phyloP scores from a whole-genome alignment of 2,888 invertebrate species.

The Alcis repandata region DNA sequence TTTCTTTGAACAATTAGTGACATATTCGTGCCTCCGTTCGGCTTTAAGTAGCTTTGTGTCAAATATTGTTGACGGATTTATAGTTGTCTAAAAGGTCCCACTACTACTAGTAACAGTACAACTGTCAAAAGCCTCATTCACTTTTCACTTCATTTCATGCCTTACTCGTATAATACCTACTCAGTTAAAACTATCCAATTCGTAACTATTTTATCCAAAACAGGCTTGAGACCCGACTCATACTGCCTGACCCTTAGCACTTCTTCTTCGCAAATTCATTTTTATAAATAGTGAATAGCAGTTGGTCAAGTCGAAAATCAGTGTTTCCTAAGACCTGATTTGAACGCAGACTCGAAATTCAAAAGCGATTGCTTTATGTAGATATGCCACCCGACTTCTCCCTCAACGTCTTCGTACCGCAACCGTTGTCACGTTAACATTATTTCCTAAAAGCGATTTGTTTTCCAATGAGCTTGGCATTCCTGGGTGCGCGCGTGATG shows the following conservation, averaged over 20 bases:
- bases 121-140: neutral
- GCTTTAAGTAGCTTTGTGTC: neutral
- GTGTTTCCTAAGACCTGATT: no score
- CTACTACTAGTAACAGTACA: neutral
- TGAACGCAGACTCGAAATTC: neutral
- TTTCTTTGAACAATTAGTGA: neutral
- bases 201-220: no score
- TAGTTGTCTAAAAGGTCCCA: neutral
- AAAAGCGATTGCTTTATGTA: neutral
- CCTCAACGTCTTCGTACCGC: slow-evolving; percentile 6
- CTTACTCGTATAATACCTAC: no score
- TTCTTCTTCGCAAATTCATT: no score
- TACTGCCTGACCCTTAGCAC: no score
- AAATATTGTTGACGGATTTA: neutral
- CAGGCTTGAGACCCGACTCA: no score
- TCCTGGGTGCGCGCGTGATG: slow-evolving; percentile 66
- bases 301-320: no score
- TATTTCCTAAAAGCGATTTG: slow-evolving; percentile 44
- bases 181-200: no score
- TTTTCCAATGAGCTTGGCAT: slow-evolving; percentile 56
- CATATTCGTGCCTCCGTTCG: neutral
- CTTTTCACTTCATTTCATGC: neutral
- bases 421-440: slow-evolving; percentile 35
- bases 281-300: no score
- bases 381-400: neutral